Base-by-base conservation (phyloP, 2,888 invertebrate genomes). In the Callimorpha dominula region DNA sequence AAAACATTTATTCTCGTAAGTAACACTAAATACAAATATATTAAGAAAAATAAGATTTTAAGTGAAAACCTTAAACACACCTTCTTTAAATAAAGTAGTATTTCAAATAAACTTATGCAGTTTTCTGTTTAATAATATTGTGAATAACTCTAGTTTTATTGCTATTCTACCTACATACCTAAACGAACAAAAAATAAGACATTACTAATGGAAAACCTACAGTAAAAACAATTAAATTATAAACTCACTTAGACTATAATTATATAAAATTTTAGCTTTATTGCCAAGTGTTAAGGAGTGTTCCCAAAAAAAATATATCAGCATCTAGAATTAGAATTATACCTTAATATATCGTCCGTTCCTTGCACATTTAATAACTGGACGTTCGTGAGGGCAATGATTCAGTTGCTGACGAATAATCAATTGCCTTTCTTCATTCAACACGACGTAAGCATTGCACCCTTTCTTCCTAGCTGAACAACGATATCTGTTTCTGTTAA, bases 401-500 rank as follows among this genome's bases (percentile, higher is more conserved):
- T 64, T 49, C 8, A 68, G 64, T 20, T 72, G 63, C 20, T 72
- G 72, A 60, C 77, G 75, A 1, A 81, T 9, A 42, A 83, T 71
- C 0, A 1, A 57, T 5, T 57, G 73, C 1, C 42, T 73, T 11
- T 83, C 75, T 7, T 76, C 72, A 46, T 60, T 73, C 8, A 83
- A 74, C 9, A 78, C 71, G 2, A 83, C 81, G 14, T 74, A 81
- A 0, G 79, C 81, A 20, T 49, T 71, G 62, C 84, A 83, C 43
- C 63, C 76, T 60, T 68, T 76, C 15, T 71, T 68, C 43, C 77
- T 65, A 6, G 73, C 77, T 4, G 79, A 83, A 71, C 83, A 83
- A 11, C 84, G 72, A 76, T 78, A 83, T 14, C 80, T 71, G 31
- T 81, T 74, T 46, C 70, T 65, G 54, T 9, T 68, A 15, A 46